A percentile compares a stretch with the other conserved stretches of the same genome.
Evolutionary conservation across 2,797 vertebrate genomes (phyloP).

Genomic region (Hydrophis major): DNA sequence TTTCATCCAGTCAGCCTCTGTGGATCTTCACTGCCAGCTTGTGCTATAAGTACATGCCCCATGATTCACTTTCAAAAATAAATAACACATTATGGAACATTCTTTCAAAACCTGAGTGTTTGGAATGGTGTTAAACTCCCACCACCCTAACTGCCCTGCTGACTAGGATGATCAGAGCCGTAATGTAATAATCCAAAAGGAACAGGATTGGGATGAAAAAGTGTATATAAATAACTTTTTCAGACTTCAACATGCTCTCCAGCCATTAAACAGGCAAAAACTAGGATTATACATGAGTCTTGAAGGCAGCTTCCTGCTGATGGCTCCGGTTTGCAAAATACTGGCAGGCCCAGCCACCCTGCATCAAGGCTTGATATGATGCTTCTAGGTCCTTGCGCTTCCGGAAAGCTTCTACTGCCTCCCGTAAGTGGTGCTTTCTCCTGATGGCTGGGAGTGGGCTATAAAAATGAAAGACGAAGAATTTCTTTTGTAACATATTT

Average conservation of each 20-base stretch:
- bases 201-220: neutral
- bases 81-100: neutral
- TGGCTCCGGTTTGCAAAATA: slow-evolving; percentile 80
- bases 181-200: neutral
- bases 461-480: neutral
- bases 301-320: slow-evolving; percentile 85
- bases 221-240: neutral
- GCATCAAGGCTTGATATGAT: slow-evolving; percentile 83
- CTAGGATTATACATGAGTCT: slow-evolving; percentile 78
- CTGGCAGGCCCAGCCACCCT: slow-evolving; percentile 83
- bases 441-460: slow-evolving; percentile 84
- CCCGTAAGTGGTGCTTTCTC: slow-evolving; percentile 86
- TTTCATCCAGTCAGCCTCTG: neutral
- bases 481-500: neutral
- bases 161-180: neutral
- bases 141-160: neutral
- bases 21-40: neutral
- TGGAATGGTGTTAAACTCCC: neutral
- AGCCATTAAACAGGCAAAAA: neutral
- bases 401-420: slow-evolving; percentile 85
- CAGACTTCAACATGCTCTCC: neutral
- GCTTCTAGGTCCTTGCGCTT: slow-evolving; percentile 84
- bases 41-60: neutral
- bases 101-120: neutral
- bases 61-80: neutral